These are phyloP conservation scores for Alcedo quadribrachys DNA, from an alignment of 2,797 vertebrate species.

Conservation along the genomic window DNA sequence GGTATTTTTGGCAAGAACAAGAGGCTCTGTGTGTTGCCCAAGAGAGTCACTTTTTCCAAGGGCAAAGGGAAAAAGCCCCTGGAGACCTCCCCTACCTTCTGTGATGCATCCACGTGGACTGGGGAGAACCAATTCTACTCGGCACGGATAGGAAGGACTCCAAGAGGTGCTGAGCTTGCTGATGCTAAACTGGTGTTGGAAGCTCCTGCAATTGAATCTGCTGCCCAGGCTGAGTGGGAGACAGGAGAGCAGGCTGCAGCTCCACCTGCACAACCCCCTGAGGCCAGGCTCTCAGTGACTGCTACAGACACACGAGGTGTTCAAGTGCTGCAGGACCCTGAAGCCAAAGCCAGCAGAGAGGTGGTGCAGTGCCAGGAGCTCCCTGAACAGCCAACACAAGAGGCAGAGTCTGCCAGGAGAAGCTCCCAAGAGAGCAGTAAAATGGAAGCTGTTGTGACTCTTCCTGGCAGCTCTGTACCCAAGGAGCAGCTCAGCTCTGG, in stretches of 20 bases:
- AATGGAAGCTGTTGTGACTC: background rate
- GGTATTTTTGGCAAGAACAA: conserved; percentile 40
- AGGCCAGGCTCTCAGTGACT: rapidly evolving
- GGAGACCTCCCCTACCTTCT: rapidly evolving
- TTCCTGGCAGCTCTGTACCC: rapidly evolving
- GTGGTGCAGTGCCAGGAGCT: background rate
- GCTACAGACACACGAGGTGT: rapidly evolving
- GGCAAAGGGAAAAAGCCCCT: background rate
- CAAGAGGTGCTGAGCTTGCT: background rate
- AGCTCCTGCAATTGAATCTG: rapidly evolving
- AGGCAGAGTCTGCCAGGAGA: background rate
- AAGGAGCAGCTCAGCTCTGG: rapidly evolving
- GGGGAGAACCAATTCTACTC: background rate
- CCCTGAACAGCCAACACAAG: rapidly evolving
- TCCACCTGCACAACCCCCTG: rapidly evolving
- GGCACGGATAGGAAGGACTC: background rate
- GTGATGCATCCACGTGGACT: background rate
- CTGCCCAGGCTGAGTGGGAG: background rate
- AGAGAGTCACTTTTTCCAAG: background rate
- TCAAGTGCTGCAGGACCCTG: background rate
- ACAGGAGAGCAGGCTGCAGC: no score
- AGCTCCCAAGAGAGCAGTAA: rapidly evolving
- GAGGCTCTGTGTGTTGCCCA: background rate
- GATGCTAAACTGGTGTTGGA: rapidly evolving
- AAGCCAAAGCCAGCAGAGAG: background rate